A percentile compares a stretch with the other conserved stretches of the same genome.
These are phyloP conservation scores for Protobothrops mucrosquamatus DNA, from an alignment of 2,113 vertebrate genomes.

Conservation along the genomic window DNA sequence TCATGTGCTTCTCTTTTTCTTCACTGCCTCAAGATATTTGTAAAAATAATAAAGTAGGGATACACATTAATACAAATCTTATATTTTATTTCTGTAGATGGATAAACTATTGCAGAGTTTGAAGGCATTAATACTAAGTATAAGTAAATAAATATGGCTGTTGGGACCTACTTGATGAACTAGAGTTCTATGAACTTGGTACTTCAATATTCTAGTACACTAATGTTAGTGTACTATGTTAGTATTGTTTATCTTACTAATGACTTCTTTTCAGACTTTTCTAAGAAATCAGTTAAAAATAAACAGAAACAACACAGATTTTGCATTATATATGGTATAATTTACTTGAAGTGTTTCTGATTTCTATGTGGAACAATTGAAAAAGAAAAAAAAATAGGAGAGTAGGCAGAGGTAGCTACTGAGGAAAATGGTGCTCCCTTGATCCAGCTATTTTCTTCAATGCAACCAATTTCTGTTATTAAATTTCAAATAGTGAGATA, in stretches of 20 bases:
- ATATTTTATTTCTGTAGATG: not conserved
- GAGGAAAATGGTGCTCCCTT: not conserved
- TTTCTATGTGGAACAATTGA: not conserved
- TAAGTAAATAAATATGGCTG: not conserved
- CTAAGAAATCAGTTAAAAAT: not conserved
- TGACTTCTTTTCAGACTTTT: no score
- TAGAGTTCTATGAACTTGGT: not conserved
- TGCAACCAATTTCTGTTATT: no score
- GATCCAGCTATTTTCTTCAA: not conserved
- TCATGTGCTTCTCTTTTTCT: not conserved
- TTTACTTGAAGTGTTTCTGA: not conserved
- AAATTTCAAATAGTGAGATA: not conserved
- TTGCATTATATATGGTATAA: not conserved
- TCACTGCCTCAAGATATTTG: not conserved
- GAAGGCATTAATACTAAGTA: not conserved
- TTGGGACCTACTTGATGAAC: not conserved
- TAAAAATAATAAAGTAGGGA: not conserved
- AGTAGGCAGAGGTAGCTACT: not conserved
- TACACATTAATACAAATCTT: not conserved
- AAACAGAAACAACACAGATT: not conserved
- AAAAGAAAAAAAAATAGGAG: no score
- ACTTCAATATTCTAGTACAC: not conserved
- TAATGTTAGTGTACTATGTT: no score
- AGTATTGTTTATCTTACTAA: no score
- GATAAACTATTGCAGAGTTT: not conserved